Evolutionary conservation across 1,140 invertebrate species (phyloP), one percentile per base, ranked within the genome.

Genomic region (Drosophila watanabei): DNA sequence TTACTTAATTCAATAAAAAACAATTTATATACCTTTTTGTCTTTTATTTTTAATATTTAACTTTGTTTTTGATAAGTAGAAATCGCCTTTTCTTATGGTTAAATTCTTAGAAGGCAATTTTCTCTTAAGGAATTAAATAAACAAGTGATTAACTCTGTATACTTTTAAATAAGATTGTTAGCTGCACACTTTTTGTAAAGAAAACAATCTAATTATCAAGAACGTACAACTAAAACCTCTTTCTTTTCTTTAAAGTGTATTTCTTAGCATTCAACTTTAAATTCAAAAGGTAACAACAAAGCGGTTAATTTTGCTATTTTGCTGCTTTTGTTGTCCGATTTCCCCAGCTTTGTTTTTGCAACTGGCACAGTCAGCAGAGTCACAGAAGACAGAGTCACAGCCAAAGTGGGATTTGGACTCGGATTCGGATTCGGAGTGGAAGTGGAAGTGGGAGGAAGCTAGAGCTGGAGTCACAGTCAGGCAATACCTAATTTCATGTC

Each of bases 401-500:
- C 69, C 49, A 35, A 61, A 72, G 68, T 75, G 33, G 72, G 68
- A 62, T 60, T 72, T 43, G 33, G 43, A 43, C 16, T 54, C 2
- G 10, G 43, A 45, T 11, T 20, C 43, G 18, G 43, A 20, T 45
- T 45, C 43, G 18, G 43, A 45, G 10, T 48, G 41, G 48, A 59
- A 30, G 46, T 6, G 46, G 52, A 59, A 63, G 37, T 51, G 11
- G 43, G 35, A 75, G 57, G 52, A 16, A 24, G 54, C 49, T 18
- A 8, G 49, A 45, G 54, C 46, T 51, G 66, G 59, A 66, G 72
- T 41, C 35, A 33, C 54, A 72, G 64, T 70, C 65, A 60, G 76
- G 85, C 85, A 88, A 88, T 88, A 88, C 86, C 90, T 92, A 92
- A 92, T 92, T 92, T 92, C 82, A 86, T 92, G 90, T 92, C 90